Evolutionary conservation across 2,888 invertebrate species (phyloP).

Genomic region (Drosophila falleni): DNA sequence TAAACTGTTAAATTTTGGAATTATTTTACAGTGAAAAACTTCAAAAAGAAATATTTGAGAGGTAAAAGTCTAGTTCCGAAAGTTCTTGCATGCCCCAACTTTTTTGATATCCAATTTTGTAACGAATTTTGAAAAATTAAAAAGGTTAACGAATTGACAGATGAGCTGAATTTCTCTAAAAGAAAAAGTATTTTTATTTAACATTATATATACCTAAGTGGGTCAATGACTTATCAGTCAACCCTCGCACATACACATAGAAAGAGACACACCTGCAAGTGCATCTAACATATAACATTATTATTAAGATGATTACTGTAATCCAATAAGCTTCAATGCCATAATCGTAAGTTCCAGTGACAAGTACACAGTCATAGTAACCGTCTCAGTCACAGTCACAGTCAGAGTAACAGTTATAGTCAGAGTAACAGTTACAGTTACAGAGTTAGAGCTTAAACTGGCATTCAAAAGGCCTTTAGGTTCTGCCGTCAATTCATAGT

Average conservation of each 20-base stretch:
- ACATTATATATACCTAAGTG: not conserved
- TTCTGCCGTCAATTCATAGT: not conserved
- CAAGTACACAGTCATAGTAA: not conserved
- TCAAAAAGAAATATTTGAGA: no score
- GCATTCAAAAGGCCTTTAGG: constrained; percentile 4
- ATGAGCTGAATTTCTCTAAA: not conserved
- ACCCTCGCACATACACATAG: not conserved
- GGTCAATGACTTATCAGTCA: not conserved
- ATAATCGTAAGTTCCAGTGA: constrained; percentile 6
- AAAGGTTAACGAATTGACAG: no score
- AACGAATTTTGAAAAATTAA: no score
- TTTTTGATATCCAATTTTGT: no score
- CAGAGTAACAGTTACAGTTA: not conserved
- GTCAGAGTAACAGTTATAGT: not conserved
- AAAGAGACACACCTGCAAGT: constrained; percentile 9
- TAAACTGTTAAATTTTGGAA: no score
- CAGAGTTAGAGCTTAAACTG: constrained; percentile 4
- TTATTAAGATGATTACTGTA: constrained; percentile 31
- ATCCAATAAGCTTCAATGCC: constrained; percentile 44
- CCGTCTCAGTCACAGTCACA: not conserved
- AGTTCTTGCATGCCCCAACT: no score
- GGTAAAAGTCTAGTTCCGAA: no score
- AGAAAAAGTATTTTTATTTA: not conserved
- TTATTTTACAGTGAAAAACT: no score
- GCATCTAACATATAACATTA: constrained; percentile 5